Percentiles rank a stretch among this genome's conserved stretches.
Conservation (phyloP, 2,888 invertebrate species). For the Limnephilus auricula region DNA sequence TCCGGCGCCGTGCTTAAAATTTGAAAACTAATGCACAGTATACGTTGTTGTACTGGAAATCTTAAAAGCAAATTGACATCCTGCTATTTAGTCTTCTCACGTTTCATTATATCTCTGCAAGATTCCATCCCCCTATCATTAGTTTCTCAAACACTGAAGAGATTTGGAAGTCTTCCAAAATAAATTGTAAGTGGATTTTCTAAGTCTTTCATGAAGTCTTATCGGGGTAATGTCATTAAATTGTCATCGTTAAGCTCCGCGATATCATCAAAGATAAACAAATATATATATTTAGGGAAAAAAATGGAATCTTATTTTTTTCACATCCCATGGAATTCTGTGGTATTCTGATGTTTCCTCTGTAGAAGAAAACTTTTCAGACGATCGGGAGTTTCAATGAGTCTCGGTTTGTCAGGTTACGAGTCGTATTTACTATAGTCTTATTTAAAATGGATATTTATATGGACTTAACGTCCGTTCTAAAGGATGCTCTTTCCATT, state of each 20-base stretch:
- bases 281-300: not conserved
- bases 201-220: not conserved
- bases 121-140: conserved; percentile 2
- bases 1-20: not conserved
- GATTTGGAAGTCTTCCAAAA: not conserved
- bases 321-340: no score
- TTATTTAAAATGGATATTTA: no score
- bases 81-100: not conserved
- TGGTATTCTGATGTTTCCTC: no score
- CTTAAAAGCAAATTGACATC: not conserved
- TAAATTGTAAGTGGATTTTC: not conserved
- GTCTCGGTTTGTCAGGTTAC: no score
- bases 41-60: not conserved
- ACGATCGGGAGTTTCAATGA: no score
- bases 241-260: not conserved
- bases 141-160: not conserved
- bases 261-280: not conserved
- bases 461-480: no score
- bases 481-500: no score
- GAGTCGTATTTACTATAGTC: no score
- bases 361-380: no score
- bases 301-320: no score
- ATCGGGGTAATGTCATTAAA: not conserved
- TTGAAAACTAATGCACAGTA: not conserved
- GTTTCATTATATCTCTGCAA: conserved; percentile 2